Conservation (phyloP, 2,113 vertebrate genomes). For the Peromyscus maniculatus region DNA sequence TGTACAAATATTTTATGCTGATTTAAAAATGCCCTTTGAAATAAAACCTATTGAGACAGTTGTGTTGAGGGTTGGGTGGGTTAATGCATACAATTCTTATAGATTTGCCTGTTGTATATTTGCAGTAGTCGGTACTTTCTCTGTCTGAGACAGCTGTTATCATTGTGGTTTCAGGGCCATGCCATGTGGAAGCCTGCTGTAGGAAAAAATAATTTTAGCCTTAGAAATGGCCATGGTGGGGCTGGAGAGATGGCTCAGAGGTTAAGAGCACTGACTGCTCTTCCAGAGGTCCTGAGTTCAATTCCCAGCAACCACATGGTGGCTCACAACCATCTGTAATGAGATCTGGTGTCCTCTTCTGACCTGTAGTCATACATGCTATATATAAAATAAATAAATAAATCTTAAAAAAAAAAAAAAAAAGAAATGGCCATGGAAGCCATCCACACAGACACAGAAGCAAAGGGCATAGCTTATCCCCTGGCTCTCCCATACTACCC, state of each 20-base stretch:
- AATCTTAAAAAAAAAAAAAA: too few species aligned
- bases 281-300: too few species aligned
- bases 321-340: too few species aligned
- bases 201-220: neutral
- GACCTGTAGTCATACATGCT: too few species aligned
- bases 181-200: neutral
- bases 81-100: neutral
- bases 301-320: too few species aligned
- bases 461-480: neutral
- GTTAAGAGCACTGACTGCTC: too few species aligned
- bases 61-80: neutral
- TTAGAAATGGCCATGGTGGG: neutral
- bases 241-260: too few species aligned
- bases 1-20: neutral
- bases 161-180: neutral
- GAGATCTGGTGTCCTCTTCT: too few species aligned
- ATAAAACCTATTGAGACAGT: neutral
- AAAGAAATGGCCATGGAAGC: neutral
- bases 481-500: neutral
- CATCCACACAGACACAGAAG: neutral
- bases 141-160: neutral
- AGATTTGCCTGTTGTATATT: neutral
- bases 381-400: too few species aligned
- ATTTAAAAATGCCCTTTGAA: neutral
- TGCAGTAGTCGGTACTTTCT: neutral